A percentile compares a stretch with the other conserved stretches of the same genome.
Conservation (phyloP, 2,888 invertebrate genomes). For the Nematopogon swammerdamellus region DNA sequence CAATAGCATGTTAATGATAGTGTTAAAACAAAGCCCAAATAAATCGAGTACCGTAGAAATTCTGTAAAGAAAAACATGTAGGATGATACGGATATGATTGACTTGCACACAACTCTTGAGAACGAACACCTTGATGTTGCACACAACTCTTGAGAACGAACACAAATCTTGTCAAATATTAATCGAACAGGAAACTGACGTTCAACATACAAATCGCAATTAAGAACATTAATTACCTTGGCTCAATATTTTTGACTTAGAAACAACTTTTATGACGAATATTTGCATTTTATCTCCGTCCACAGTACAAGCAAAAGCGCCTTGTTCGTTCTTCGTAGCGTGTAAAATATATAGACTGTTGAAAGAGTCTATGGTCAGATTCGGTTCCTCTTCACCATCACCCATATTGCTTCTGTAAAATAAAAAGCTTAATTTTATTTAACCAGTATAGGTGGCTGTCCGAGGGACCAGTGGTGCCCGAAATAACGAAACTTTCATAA, state of each 20-base stretch:
- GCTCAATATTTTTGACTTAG: constrained; percentile 46
- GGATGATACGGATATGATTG: too few relatives aligned
- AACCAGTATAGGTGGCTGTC: too few relatives aligned
- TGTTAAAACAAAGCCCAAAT: constrained; percentile 54
- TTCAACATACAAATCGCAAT: too few relatives aligned
- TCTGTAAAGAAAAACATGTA: constrained; percentile 33
- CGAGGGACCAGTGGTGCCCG: too few relatives aligned
- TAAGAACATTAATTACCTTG: constrained; percentile 25
- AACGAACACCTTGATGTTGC: too few relatives aligned
- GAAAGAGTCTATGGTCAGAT: constrained; percentile 52
- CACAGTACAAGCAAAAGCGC: constrained; percentile 66
- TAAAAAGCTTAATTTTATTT: constrained; percentile 1
- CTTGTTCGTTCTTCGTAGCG: constrained; percentile 61
- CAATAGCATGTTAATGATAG: constrained; percentile 56
- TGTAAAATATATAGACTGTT: constrained; percentile 55
- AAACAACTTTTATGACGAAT: constrained; percentile 43
- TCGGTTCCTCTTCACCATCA: constrained; percentile 30
- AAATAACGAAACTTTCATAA: too few relatives aligned
- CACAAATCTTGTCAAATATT: too few relatives aligned
- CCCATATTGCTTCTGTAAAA: constrained; percentile 16
- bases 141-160: too few relatives aligned
- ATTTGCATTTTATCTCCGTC: constrained; percentile 56
- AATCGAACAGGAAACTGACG: too few relatives aligned
- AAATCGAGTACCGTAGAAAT: constrained; percentile 54
- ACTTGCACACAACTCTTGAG: too few relatives aligned